phyloP scores from a whole-genome alignment of 2,113 vertebrate genomes.

The Rhizomys pruinosus region DNA sequence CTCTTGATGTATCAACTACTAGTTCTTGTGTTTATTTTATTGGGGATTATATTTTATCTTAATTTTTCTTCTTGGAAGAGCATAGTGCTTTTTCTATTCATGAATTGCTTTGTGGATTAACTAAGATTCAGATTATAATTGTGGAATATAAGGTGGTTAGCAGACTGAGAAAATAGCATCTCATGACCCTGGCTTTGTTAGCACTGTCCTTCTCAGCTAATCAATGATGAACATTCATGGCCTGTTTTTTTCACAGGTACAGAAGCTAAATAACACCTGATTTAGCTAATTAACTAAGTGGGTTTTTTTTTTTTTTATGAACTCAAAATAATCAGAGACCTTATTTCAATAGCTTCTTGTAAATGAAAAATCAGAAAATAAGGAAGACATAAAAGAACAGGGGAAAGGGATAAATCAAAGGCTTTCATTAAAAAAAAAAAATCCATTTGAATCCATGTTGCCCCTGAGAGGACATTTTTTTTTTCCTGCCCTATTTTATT shows the following conservation, averaged over 20 bases:
- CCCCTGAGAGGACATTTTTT: not conserved
- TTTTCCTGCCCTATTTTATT: not conserved
- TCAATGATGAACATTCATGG: constrained; percentile 50
- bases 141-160: constrained; percentile 2
- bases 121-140: constrained; percentile 36
- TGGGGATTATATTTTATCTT: constrained; percentile 33
- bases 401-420: not conserved
- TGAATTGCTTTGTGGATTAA: constrained; percentile 26
- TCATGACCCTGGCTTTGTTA: constrained; percentile 4
- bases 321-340: constrained; percentile 25
- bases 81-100: not conserved
- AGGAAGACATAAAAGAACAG: not conserved
- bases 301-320: not conserved
- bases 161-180: constrained; percentile 17
- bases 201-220: constrained; percentile 37
- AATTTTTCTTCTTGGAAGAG: constrained; percentile 55
- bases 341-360: constrained; percentile 39
- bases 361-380: constrained; percentile 41
- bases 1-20: not conserved
- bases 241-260: constrained; percentile 65
- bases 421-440: not conserved
- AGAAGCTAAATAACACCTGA: constrained; percentile 40
- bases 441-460: not conserved
- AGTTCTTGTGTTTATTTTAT: not conserved
- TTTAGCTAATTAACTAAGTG: constrained; percentile 58